Base-by-base conservation (phyloP, 2,888 invertebrate genomes). In the Seira sanloemensis region DNA sequence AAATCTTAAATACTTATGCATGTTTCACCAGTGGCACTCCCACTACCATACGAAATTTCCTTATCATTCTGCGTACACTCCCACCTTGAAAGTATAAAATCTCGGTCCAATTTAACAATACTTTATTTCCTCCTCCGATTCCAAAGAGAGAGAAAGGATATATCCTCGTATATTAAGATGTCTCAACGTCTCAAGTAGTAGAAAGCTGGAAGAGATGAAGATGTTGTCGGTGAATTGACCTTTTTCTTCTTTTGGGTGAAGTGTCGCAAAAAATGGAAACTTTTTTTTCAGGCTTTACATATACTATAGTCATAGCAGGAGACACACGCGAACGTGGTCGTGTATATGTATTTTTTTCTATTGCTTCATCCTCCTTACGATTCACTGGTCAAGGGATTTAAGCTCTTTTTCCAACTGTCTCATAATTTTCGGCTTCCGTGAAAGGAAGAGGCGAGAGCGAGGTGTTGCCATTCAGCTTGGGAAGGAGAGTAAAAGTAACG, bases 341-440 rank as follows among this genome's bases (percentile, higher is more conserved):
- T n/a, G n/a, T n/a, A n/a, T n/a, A n/a, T 27, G 69, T 46, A 25
- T 19, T 26, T 62, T 4, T 24, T 46, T 67, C 16, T 37, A 25
- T 24, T 19, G 75, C 27, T 75, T 18, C 65, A 75, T 24, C 37
- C n/a, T 68, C 21, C 65, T 23, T 19, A 71, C 79, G 80, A 79
- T 54, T 80, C 68, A 80, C 84, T 84, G 84, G 84, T 80, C 84
- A 84, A 84, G 79, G 84, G 84, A 84, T 84, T 84, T 84, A 84
- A 79, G 77, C 62, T 78, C 78, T 65, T 84, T 75, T 76, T 74
- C 69, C 84, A 80, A 80, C 79, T 84, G 84, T 84, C 84, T 80
- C 84, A 84, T 84, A 84, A 84, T 84, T 84, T 84, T 84, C 84
- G 80, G 84, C 84, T 80, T 84, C 79, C 76, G 23, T 77, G 84